Evolutionary conservation across 30 jellyfish, hydroid and myxozoan species (phyloP).

Genomic region (Hydractinia symbiolongicarpus): DNA sequence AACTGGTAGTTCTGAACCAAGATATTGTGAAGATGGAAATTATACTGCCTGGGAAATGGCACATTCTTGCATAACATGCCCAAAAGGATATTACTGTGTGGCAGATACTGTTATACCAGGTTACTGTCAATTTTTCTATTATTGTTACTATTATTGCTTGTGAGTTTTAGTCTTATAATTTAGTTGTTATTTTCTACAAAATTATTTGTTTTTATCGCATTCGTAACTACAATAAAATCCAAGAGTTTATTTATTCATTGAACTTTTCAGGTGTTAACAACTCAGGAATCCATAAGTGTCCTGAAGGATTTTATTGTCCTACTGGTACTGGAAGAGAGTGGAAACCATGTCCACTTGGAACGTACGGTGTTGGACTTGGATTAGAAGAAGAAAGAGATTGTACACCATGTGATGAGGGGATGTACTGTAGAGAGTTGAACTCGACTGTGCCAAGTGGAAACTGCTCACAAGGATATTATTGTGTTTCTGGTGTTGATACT

Average conservation of each 20-base stretch:
- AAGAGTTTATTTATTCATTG: not conserved
- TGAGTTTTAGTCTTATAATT: not conserved
- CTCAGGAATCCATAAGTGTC: conserved; percentile 80
- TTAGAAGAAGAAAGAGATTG: conserved; percentile 58
- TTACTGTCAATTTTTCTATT: not conserved
- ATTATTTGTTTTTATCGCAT: not conserved
- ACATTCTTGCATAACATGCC: conserved; percentile 53
- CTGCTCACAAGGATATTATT: conserved; percentile 75
- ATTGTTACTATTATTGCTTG: not conserved
- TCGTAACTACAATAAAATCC: not conserved
- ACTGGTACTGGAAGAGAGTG: conserved; percentile 76
- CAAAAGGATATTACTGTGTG: conserved; percentile 71
- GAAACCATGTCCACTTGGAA: conserved; percentile 81
- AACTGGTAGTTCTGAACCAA: conserved; percentile 70
- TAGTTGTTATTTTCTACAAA: not conserved
- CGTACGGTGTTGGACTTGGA: conserved; percentile 66
- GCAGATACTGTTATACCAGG: conserved; percentile 67
- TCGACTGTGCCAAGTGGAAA: conserved; percentile 54
- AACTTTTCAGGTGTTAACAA: conserved; percentile 43
- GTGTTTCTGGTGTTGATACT: conserved; percentile 79
- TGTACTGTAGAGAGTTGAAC: conserved; percentile 47
- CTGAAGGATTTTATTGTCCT: conserved; percentile 82
- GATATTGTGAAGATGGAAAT: conserved; percentile 68
- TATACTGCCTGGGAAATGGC: conserved; percentile 86
- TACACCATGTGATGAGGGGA: conserved; percentile 78